phyloP scores from a whole-genome alignment of 2,888 invertebrate genomes.

The Microplitis manilae region DNA sequence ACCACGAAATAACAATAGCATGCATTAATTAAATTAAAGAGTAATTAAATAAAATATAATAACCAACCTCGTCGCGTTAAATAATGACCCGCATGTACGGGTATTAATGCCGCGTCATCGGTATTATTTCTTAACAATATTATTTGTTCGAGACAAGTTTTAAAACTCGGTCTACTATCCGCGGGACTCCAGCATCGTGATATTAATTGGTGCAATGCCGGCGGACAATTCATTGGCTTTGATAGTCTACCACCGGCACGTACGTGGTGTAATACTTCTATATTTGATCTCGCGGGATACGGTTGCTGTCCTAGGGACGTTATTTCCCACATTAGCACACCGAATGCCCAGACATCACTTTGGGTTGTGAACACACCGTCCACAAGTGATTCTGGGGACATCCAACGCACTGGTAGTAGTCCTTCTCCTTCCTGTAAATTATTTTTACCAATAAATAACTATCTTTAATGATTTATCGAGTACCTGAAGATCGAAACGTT shows the following conservation, averaged over 20 bases:
- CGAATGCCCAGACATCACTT: conserved; percentile 97
- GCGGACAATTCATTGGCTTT: conserved; percentile 87
- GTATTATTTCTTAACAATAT: conserved; percentile 61
- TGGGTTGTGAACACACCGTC: conserved; percentile 98
- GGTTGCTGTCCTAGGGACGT: conserved; percentile 97
- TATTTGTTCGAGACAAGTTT: conserved; percentile 80
- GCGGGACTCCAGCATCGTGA: conserved; percentile 90
- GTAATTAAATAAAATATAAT: conserved; percentile 1
- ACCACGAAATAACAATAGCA: background rate
- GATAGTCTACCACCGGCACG: conserved; percentile 89
- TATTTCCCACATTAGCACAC: conserved; percentile 96
- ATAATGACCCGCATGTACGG: conserved; percentile 67
- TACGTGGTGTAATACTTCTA: conserved; percentile 93
- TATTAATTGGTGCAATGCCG: conserved; percentile 87
- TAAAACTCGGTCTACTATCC: conserved; percentile 90
- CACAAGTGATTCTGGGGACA: conserved; percentile 96
- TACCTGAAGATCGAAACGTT: background rate
- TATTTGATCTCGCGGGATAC: conserved; percentile 93
- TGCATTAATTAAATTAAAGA: conserved; percentile 5
- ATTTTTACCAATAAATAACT: conserved; percentile 13
- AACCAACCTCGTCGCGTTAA: conserved; percentile 62
- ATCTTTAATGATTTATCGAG: background rate
- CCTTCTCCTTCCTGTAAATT: conserved; percentile 74
- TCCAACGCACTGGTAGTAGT: conserved; percentile 95
- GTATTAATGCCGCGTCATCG: conserved; percentile 63